Evolutionary conservation across 1,140 invertebrate genomes (phyloP), one percentile per base, ranked within the genome.

Genomic region (Dendrolimus kikuchii): DNA sequence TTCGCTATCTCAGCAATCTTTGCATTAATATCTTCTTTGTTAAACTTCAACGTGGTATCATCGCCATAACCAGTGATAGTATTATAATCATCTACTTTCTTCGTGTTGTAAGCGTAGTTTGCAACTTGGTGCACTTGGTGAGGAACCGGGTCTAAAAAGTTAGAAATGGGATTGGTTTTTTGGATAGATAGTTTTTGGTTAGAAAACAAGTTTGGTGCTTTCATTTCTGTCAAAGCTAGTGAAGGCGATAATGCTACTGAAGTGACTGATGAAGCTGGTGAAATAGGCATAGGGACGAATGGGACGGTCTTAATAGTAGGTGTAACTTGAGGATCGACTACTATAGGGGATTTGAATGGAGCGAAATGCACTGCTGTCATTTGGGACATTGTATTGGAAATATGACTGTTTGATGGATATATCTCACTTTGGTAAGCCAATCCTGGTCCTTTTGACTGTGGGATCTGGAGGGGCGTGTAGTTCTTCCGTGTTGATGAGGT

Each of bases 1-100:
- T 81, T 86, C 0, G 87, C 86, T 47, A 88, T 86, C 57, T 87
- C 86, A 6, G 81, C 72, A 59, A 88, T 88, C 59, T 88, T 88
- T 2, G 78, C 62, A 59, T 87, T 81, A 36, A 88, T 82, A 51
- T 87, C 82, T 48, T 88, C 82, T 47, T 84, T 87, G 10, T 73
- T 80, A 53, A 81, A 71, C 39, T 82, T 84, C 9, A 86, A 65
- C 0, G 71, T 65, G 4, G 77, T 78, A 40, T 86, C 83, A 50
- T 86, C 83, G 37, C 78, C 77, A 46, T 86, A 86, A 46, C 83
- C 85, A 52, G 68, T 81, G 41, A 85, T 85, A 45, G 69, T 68
- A 51, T 88, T 88, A 59, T 88, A 88, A 46, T 87, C 75, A 48
- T 88, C 87, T 36, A 86, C 75, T 57, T 88, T 88, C 59, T 86